Base-by-base conservation (phyloP, 2,797 vertebrate genomes). In the Sebastes paucispinis region DNA sequence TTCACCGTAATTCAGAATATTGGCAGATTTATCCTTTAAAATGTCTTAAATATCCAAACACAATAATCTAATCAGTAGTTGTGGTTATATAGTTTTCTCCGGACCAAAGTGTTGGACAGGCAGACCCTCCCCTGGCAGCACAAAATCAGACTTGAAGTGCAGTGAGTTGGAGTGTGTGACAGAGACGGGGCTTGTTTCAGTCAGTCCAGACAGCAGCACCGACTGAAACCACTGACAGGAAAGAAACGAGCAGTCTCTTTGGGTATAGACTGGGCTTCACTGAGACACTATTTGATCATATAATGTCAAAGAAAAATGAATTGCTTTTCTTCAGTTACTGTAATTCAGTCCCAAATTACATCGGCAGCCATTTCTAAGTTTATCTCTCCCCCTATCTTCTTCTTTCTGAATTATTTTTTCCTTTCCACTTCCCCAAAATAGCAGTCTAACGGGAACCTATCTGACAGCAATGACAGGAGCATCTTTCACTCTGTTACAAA, bases 251-350 rank as follows among this genome's bases (percentile, higher is more conserved):
- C n/a, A 62, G 29, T 70, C 6, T 59, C 43, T 52, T 32, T 59
- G 57, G 64, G 31, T 60, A 25, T 16, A 16, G 24, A 27, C 39
- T 16, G 39, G 29, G 27, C 54, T 54, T 67, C 68, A 72, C 9
- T 62, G 39, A 59, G 22, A 54, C 68, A 18, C 58, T 52, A n/a
- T 69, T 63, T 69, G 39, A 81, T 67, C 62, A 73, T 63, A 68
- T 73, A n/a, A 68, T 52, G 47, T 39, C 58, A 80, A 32, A 74
- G 31, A 34, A 69, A 54, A 65, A 74, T 69, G 24, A 31, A 77
- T 63, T 57, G 69, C 20, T n/a, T 20, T 34, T 60, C 27, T 31
- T 36, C 60, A 63, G 13, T 24, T 27, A 20, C 59, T 24, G 24
- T 66, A 47, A 69, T 24, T 69, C 36, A 57, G 5, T 47, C 43